phyloP scores from a whole-genome alignment of 2,113 vertebrate species.

The Enhydra lutris region DNA sequence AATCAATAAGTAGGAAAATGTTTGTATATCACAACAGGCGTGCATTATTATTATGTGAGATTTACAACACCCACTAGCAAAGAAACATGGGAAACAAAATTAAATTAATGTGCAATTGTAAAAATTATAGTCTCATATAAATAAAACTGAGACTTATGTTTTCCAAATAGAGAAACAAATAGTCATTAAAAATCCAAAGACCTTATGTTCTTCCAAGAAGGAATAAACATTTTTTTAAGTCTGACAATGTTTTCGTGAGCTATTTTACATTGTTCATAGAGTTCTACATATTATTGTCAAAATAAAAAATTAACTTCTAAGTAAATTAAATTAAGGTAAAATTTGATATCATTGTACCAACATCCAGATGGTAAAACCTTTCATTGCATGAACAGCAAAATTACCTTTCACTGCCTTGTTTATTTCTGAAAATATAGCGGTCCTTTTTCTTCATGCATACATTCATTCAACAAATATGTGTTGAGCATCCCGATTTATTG shows the following conservation, averaged over 20 bases:
- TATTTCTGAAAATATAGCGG: background rate
- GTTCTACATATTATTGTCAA: background rate
- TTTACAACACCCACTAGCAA: background rate
- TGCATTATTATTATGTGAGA: conserved; percentile 8
- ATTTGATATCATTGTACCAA: background rate
- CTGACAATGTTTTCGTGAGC: background rate
- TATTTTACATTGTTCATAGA: background rate
- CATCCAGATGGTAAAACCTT: background rate
- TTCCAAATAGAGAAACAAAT: conserved; percentile 26
- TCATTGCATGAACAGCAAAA: background rate
- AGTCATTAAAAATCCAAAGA: conserved; percentile 34
- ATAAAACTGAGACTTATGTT: conserved; percentile 26
- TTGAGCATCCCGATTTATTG: background rate
- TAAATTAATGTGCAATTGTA: conserved; percentile 15
- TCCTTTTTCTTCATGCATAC: background rate
- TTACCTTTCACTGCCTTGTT: conserved; percentile 10
- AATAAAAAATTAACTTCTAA: conserved; percentile 8
- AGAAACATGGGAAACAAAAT: conserved; percentile 34
- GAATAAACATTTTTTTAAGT: background rate
- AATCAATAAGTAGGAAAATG: conserved; percentile 42
- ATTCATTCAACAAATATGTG: background rate
- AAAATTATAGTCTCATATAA: conserved; percentile 38
- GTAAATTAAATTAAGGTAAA: conserved; percentile 15
- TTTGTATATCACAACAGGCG: background rate
- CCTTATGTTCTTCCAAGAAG: background rate